Conservation (phyloP, 2,113 vertebrate species). For the Patagioenas fasciata region DNA sequence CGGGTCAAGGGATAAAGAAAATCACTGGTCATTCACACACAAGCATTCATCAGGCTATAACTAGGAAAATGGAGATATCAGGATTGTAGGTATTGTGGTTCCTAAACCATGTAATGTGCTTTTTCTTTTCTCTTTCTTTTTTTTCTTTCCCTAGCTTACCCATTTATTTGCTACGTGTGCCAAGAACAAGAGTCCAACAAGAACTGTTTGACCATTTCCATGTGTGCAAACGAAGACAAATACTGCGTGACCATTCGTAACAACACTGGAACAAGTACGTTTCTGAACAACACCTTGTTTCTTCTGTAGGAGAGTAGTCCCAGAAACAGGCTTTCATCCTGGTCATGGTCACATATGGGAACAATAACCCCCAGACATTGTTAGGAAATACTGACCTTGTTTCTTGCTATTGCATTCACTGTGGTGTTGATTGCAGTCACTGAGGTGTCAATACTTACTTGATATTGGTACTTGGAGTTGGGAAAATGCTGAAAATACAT, state of each 20-base stretch:
- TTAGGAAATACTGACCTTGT: background rate
- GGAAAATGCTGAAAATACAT: background rate
- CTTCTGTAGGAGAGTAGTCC: background rate
- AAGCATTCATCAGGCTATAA: background rate
- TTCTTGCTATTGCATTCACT: background rate
- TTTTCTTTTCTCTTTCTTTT: background rate
- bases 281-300: background rate
- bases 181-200: conserved; percentile 52
- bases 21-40: background rate
- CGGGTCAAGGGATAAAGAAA: conserved; percentile 5
- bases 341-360: fast-evolving
- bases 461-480: background rate
- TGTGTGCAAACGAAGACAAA: conserved; percentile 39
- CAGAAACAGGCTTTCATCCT: background rate
- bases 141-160: background rate
- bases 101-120: background rate
- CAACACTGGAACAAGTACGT: background rate
- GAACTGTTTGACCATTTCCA: conserved; percentile 54
- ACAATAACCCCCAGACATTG: fast-evolving
- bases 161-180: conserved; percentile 57
- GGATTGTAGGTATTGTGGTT: background rate
- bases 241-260: conserved; percentile 9
- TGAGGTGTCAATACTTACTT: fast-evolving
- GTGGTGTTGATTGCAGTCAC: background rate
- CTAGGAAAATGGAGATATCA: background rate